phyloP scores from a whole-genome alignment of 2,113 vertebrate species.

The Chionis minor region DNA sequence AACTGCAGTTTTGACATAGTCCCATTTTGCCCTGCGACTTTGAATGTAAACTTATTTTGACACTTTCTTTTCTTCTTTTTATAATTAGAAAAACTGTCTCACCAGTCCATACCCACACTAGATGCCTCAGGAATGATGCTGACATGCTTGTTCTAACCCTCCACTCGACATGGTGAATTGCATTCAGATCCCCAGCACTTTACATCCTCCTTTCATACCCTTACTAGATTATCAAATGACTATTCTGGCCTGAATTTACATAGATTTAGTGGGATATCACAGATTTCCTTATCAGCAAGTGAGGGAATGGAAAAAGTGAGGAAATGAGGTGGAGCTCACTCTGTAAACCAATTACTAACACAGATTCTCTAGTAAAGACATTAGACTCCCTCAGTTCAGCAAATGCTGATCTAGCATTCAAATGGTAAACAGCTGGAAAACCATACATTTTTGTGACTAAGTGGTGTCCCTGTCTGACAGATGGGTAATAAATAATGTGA shows the following conservation, averaged over 20 bases:
- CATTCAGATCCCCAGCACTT: background rate
- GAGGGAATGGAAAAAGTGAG: slow-evolving; percentile 42
- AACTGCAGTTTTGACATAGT: background rate
- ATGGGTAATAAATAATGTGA: background rate
- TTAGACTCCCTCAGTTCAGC: background rate
- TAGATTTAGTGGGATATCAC: background rate
- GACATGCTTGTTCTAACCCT: background rate
- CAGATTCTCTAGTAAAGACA: background rate
- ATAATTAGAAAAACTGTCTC: background rate
- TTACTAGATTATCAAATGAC: background rate
- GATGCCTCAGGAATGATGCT: background rate
- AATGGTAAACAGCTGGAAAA: slow-evolving; percentile 23
- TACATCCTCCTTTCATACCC: background rate
- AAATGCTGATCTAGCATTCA: background rate
- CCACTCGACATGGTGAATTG: background rate
- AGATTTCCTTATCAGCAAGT: slow-evolving; percentile 12
- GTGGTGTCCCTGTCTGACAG: background rate
- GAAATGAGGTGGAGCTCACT: background rate
- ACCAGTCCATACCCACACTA: background rate
- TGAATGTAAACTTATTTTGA: background rate
- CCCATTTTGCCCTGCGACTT: background rate
- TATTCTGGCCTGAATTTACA: background rate
- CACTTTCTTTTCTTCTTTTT: background rate
- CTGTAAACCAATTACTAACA: background rate
- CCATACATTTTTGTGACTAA: background rate